Percentiles rank a stretch among this genome's conserved stretches.
These are phyloP conservation scores for Mycogona germanica DNA, from an alignment of 2,888 invertebrate species.

Conservation along the genomic window DNA sequence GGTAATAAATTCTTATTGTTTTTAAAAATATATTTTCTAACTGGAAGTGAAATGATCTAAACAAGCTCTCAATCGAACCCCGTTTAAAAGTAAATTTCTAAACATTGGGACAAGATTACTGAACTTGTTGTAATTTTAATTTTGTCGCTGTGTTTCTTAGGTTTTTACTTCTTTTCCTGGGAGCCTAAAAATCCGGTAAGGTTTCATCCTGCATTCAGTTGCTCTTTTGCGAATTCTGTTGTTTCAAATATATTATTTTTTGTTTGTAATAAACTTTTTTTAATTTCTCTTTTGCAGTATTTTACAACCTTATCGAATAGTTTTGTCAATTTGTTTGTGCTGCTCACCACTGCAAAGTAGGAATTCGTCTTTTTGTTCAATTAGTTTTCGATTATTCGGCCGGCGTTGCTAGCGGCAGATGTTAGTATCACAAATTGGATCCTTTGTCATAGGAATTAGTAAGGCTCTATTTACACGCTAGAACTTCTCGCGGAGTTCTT, in stretches of 20 bases:
- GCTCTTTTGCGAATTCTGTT: too few species aligned
- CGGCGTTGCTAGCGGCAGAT: too few species aligned
- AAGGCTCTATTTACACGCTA: too few species aligned
- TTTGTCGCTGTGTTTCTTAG: constrained; percentile 26
- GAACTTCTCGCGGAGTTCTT: too few species aligned
- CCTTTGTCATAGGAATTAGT: too few species aligned
- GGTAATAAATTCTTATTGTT: constrained; percentile 35
- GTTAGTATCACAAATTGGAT: too few species aligned
- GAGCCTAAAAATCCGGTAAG: constrained; percentile 49
- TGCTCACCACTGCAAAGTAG: constrained; percentile 85
- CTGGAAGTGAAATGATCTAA: too few species aligned
- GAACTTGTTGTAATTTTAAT: constrained; percentile 10
- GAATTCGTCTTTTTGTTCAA: constrained; percentile 31
- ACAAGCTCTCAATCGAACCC: constrained; percentile 5
- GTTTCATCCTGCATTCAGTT: constrained; percentile 18
- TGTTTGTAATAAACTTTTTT: constrained; percentile 3
- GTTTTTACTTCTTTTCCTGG: constrained; percentile 66
- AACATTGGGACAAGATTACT: neutral
- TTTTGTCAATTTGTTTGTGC: constrained; percentile 76
- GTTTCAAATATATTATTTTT: too few species aligned
- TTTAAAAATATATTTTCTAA: neutral
- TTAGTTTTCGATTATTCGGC: neutral
- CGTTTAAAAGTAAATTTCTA: neutral
- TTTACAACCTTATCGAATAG: constrained; percentile 66
- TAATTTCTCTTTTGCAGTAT: constrained; percentile 38